A percentile compares a stretch with the other conserved stretches of the same genome.
phyloP scores from a whole-genome alignment of 2,113 vertebrate genomes.

The Triplophysa tibetana region DNA sequence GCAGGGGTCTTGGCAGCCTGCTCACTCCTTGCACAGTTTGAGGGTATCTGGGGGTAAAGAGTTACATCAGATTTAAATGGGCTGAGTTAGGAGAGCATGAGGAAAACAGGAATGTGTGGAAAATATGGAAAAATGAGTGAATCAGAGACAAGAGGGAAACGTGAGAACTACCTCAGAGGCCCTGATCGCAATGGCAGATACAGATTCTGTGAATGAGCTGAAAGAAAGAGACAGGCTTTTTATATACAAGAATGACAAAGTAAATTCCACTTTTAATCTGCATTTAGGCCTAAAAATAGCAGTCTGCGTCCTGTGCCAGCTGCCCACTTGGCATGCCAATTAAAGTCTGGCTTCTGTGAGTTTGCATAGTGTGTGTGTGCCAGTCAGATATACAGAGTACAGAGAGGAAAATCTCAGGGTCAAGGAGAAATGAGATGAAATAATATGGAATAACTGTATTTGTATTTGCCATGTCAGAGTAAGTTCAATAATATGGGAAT shows the following conservation, averaged over 20 bases:
- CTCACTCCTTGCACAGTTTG: background rate
- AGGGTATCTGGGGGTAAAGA: constrained; percentile 31
- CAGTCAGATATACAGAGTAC: constrained; percentile 9
- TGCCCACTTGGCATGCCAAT: constrained; percentile 70
- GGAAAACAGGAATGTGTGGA: constrained; percentile 11
- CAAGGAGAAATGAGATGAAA: background rate
- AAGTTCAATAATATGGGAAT: no score
- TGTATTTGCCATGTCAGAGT: no score
- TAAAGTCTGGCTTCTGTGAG: constrained; percentile 66
- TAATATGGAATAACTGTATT: no score
- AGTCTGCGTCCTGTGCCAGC: constrained; percentile 58
- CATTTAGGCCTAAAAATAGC: constrained; percentile 48
- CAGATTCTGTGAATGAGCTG: constrained; percentile 2
- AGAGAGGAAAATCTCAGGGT: background rate
- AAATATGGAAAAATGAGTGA: constrained; percentile 10
- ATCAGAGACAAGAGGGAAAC: constrained; percentile 37
- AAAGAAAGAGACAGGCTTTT: constrained; percentile 17
- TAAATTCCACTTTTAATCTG: constrained; percentile 54
- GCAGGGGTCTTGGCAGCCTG: constrained; percentile 27
- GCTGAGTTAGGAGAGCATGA: constrained; percentile 18
- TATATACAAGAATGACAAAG: constrained; percentile 49
- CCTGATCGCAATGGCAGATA: constrained; percentile 41
- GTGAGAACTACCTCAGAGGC: constrained; percentile 45
- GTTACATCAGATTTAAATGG: constrained; percentile 51
- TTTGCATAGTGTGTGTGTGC: background rate